Base-by-base conservation (phyloP, 2,888 invertebrate species). In the Dicranocentrus wangi region DNA sequence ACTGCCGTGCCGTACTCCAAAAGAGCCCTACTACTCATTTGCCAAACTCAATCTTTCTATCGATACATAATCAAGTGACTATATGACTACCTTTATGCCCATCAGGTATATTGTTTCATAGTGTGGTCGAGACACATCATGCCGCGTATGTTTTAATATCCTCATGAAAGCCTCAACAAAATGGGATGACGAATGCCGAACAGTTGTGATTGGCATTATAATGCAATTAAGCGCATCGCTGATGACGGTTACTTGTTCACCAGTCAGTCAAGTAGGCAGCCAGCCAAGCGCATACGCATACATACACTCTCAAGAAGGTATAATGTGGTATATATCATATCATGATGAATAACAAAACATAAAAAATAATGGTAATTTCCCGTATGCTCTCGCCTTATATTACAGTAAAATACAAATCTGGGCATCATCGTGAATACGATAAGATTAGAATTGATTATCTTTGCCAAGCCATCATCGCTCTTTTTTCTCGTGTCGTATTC, bases 161-260 rank as follows among this genome's bases (percentile, higher is more conserved):
- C 60, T 77, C 55, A 51, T 70, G 69, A 69, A 69, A 70, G 53
- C n/a, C 61, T 71, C 53, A 63, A 71, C 63, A 55, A 79, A 72
- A 65, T 72, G 66, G 66, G 72, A 79, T 79, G 79, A 79, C 79
- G 71, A 79, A 71, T 79, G 79, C 79, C 79, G 79, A 79, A 72
- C 79, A 71, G 63, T 78, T 72, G 79, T 79, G 79, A 79, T 79
- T 79, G 79, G 79, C 79, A 79, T 72, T 79, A 79, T 79, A 79
- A 79, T 79, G 79, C 66, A 79, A 79, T 79, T 79, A 79, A 79
- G 79, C 79, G 79, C 61, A 79, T 79, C 79, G 66, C 51, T 79
- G 79, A 79, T 79, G 79, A 79, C 72, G 60, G 70, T 60, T 60
- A 51, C 79, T 79, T 79, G 79, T 79, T 79, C 72, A 78, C 27